These are phyloP conservation scores for Sebastes reedi DNA, from an alignment of 2,797 vertebrate genomes.

Conservation along the genomic window DNA sequence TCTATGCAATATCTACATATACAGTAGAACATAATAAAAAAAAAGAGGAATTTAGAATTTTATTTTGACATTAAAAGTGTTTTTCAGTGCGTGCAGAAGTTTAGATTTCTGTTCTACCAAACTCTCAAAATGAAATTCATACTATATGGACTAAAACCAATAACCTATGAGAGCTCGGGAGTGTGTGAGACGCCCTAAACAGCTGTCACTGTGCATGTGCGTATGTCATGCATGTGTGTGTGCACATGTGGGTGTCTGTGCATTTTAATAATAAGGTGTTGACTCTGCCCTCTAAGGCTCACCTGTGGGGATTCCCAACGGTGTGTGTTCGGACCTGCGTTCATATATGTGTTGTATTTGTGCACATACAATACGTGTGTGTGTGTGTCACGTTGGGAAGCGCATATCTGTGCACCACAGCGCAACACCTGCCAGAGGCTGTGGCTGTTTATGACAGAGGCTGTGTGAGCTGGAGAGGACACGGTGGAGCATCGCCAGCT, in stretches of 20 bases:
- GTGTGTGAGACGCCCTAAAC: slow-evolving; percentile 63
- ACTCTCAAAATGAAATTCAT: slow-evolving; percentile 1
- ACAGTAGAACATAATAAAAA: too few species aligned
- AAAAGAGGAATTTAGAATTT: neutral
- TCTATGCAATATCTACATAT: neutral
- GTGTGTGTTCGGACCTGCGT: slow-evolving; percentile 41
- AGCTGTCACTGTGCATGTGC: slow-evolving; percentile 58
- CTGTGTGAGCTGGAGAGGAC: slow-evolving; percentile 77
- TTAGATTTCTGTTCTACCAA: neutral
- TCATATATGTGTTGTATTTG: slow-evolving; percentile 13
- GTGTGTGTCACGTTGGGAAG: slow-evolving; percentile 66
- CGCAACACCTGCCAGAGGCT: slow-evolving; percentile 92
- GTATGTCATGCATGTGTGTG: slow-evolving; percentile 29
- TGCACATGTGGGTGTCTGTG: slow-evolving; percentile 63
- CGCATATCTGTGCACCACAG: slow-evolving; percentile 81
- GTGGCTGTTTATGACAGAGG: slow-evolving; percentile 87
- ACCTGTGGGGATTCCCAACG: slow-evolving; percentile 75
- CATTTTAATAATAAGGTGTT: slow-evolving; percentile 81
- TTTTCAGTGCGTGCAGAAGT: neutral
- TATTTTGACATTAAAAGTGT: neutral
- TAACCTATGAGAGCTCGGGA: slow-evolving; percentile 6
- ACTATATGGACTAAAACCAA: neutral
- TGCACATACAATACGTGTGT: neutral
- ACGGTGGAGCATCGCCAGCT: slow-evolving; percentile 47
- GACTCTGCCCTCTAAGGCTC: slow-evolving; percentile 73